Base-by-base conservation (phyloP, 2,888 invertebrate species). In the Mythimna impura region DNA sequence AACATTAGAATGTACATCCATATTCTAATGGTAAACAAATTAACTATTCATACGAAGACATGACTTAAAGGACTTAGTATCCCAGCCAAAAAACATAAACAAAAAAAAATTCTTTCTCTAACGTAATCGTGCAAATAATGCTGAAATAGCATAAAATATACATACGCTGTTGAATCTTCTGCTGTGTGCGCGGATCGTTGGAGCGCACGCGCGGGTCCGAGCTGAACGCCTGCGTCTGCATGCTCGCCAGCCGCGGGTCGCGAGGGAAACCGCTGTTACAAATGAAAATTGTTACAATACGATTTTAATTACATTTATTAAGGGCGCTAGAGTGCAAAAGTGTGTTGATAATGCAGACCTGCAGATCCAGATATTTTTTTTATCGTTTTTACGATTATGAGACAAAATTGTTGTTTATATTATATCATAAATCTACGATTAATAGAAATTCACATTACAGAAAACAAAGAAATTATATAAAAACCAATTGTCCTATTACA, bases 131-230 rank as follows among this genome's bases (percentile, higher is more conserved):
- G 50, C n/a, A 52, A n/a, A 52, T 52, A n/a, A n/a, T n/a, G n/a
- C 9, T 54, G 4, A 66, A 36, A 65, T 25, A 25, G 4, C 6
- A 57, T 34, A 22, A 30, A 54, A n/a, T 17, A 47, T 66, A 93
- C 94, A 92, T 84, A 94, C 94, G 94, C 73, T 85, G 88, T 72
- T 88, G 95, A 92, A 84, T 94, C 89, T 93, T 97, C 43, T 90
- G 70, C 83, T 97, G 97, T 62, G 95, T 96, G 81, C 98, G 97
- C 2, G 98, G 98, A 92, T 98, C 98, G 82, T 96, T 95, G 74
- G 96, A 94, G 34, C 97, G 95, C 88, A 97, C 97, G 73, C 97
- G 96, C 40, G 97, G 97, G 90, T 97, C 97, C 30, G 92, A 73
- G 73, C 89, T 94, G 92, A 96, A 97, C 50, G 91, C 83, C 79